Base-by-base conservation (phyloP, 2,797 vertebrate species). In the Graptemys geographica region DNA sequence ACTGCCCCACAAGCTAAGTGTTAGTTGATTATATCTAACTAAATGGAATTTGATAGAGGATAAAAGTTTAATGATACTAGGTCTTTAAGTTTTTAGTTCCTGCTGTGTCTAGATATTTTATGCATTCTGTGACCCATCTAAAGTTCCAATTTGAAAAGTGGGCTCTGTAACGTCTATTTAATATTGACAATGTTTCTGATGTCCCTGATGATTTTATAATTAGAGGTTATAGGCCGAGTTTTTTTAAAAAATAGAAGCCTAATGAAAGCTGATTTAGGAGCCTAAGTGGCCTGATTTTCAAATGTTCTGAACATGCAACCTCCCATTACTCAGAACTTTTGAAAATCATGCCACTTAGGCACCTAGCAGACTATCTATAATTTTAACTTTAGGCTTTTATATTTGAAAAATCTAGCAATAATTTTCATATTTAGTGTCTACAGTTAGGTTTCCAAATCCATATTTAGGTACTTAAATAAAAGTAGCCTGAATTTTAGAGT, bases 121-220 rank as follows among this genome's bases (percentile, higher is more conserved):
- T 49, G 74, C 74, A 28, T 78, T 78, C 44, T 31, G 44, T 49
- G 74, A 78, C 27, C 74, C 44, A 49, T 31, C 47, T 72, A 81
- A 81, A 81, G 16, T 25, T 27, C 27, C 1, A 81, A 4, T 62
- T 93, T 87, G 21, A 78, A 83, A 96, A 76, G 19, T 78, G 79
- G 62, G 92, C 53, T 76, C 85, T 92, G 86, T 88, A 94, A 95
- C 91, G 74, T 96, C 94, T 96, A 47, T 88, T 96, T 94, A 94
- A 89, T 81, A 81, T 93, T 90, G 93, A 90, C 92, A 74, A 79
- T 89, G 56, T 86, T 95, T 94, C 65, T 96, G 89, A 96, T 83
- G 93, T 92, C 16, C 84, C 79, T 81, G 78, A 95, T 96, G 89
- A 95, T 94, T 90, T 95, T 93, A 95, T 88, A 96, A 96, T 96